These are phyloP conservation scores for Lordiphosa clarofinis DNA, from an alignment of 1,140 invertebrate species.

Conservation along the genomic window DNA sequence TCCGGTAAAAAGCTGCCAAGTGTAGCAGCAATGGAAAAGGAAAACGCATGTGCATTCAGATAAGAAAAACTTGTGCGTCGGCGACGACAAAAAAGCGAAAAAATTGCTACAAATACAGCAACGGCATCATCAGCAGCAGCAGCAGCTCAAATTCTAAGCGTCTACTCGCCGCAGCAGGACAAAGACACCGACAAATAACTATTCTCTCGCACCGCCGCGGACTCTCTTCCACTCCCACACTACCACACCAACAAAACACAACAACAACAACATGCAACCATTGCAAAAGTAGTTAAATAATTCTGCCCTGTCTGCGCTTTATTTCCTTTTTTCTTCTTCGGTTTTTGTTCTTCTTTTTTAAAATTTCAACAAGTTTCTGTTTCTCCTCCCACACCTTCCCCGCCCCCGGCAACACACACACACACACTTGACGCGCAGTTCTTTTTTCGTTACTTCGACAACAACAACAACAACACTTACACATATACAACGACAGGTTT, in stretches of 20 bases:
- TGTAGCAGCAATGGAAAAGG: constrained; percentile 59
- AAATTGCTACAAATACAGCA: constrained; percentile 15
- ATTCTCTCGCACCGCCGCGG: constrained; percentile 2
- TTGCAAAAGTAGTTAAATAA: constrained; percentile 76
- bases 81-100: constrained; percentile 34
- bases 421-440: constrained; percentile 55
- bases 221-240: constrained; percentile 6
- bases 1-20: constrained; percentile 25
- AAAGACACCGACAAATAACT: constrained; percentile 8
- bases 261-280: constrained; percentile 65
- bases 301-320: constrained; percentile 76
- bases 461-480: constrained; percentile 34
- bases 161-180: constrained; percentile 5
- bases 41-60: constrained; percentile 68
- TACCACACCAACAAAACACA: constrained; percentile 23
- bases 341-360: constrained; percentile 52
- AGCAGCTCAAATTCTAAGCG: constrained; percentile 7
- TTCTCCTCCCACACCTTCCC: constrained; percentile 28
- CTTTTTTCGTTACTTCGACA: constrained; percentile 67
- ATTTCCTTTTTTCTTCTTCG: constrained; percentile 69
- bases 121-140: constrained; percentile 12
- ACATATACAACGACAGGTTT: constrained; percentile 28
- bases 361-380: constrained; percentile 71
- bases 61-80: constrained; percentile 56
- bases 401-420: constrained; percentile 36